A percentile compares a stretch with the other conserved stretches of the same genome.
phyloP scores from a whole-genome alignment of 2,113 vertebrate species.

The Psammodynastes pulverulentus region DNA sequence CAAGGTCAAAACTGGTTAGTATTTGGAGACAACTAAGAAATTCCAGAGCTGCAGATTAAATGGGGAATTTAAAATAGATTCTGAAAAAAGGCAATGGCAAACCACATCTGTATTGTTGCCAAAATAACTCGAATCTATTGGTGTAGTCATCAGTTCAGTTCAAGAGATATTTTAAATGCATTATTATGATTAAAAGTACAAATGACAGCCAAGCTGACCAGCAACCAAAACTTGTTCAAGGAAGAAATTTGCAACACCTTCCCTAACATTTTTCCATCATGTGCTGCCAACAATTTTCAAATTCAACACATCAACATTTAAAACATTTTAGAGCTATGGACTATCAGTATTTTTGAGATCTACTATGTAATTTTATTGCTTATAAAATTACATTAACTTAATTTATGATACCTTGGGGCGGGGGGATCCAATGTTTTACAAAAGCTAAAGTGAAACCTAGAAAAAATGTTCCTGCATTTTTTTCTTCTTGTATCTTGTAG shows the following conservation, averaged over 20 bases:
- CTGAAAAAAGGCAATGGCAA: neutral
- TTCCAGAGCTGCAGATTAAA: neutral
- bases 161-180: neutral
- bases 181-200: neutral
- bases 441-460: neutral
- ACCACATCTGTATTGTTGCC: neutral
- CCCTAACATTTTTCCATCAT: neutral
- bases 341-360: neutral
- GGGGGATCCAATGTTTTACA: neutral
- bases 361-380: neutral
- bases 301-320: neutral
- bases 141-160: neutral
- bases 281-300: neutral
- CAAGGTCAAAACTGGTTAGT: neutral
- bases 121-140: neutral
- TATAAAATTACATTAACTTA: neutral
- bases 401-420: neutral
- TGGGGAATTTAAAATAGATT: neutral
- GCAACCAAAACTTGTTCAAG: neutral
- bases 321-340: neutral
- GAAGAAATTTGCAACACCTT: neutral
- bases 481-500: slow-evolving; percentile 13
- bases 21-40: neutral
- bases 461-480: neutral
- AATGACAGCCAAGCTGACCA: neutral